Conservation (phyloP, 2,888 invertebrate genomes). For the Chorisops tibialis region DNA sequence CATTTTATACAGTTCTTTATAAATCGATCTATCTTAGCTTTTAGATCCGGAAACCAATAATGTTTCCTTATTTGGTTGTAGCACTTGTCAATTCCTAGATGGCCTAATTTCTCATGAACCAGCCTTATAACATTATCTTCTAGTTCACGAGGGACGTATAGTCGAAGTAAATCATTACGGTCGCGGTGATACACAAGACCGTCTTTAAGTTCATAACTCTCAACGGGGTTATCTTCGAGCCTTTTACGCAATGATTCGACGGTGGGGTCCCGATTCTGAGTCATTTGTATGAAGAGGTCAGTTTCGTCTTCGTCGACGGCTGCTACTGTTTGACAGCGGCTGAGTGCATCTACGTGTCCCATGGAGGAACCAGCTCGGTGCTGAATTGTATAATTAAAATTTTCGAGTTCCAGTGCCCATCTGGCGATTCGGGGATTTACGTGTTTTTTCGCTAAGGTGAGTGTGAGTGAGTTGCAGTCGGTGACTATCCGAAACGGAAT, state of each 20-base stretch:
- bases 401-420: constrained; percentile 30
- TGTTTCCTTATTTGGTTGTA: too few species aligned
- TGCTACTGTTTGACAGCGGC: constrained; percentile 24
- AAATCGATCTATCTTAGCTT: neutral
- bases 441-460: constrained; percentile 31
- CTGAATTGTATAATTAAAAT: constrained; percentile 32
- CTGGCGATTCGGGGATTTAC: constrained; percentile 33
- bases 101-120: too few species aligned
- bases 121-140: constrained; percentile 27
- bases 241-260: constrained; percentile 29
- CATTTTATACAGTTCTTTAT: constrained; percentile 10
- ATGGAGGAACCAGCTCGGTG: constrained; percentile 34
- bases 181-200: constrained; percentile 5
- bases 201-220: neutral
- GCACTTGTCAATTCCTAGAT: too few species aligned
- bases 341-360: constrained; percentile 40
- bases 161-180: neutral
- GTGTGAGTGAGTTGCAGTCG: constrained; percentile 37
- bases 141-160: constrained; percentile 32
- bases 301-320: neutral
- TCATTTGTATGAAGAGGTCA: neutral
- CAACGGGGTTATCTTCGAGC: neutral
- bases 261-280: constrained; percentile 22
- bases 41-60: constrained; percentile 43
- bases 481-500: constrained; percentile 39